These are phyloP conservation scores for Macrophya alboannulata DNA, from an alignment of 2,888 invertebrate genomes.

Conservation along the genomic window DNA sequence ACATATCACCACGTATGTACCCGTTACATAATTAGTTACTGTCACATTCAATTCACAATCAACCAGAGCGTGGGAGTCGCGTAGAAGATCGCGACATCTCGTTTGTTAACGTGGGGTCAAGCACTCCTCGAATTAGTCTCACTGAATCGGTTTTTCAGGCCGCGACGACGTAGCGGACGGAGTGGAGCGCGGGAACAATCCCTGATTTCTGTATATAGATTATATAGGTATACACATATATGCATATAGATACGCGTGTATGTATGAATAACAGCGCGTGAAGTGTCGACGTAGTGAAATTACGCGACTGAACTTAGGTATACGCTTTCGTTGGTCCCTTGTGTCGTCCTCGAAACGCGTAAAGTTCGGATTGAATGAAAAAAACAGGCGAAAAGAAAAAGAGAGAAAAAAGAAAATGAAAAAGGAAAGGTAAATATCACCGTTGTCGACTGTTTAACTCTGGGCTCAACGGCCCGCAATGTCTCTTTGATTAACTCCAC, in stretches of 20 bases:
- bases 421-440: constrained; percentile 9
- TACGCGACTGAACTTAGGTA: neutral
- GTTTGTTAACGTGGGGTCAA: constrained; percentile 32
- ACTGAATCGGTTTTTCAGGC: constrained; percentile 36
- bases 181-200: constrained; percentile 19
- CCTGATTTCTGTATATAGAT: neutral
- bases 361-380: constrained; percentile 28
- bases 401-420: neutral
- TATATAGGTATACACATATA: neutral
- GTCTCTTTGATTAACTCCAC: constrained; percentile 53
- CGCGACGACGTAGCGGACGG: neutral
- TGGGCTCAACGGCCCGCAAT: constrained; percentile 22
- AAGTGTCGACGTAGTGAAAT: constrained; percentile 6
- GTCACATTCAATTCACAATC: constrained; percentile 50
- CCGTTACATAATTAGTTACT: constrained; percentile 45
- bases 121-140: constrained; percentile 41
- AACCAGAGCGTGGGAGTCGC: constrained; percentile 48
- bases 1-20: neutral
- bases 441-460: constrained; percentile 17
- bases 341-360: neutral
- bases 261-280: constrained; percentile 16
- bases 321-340: neutral
- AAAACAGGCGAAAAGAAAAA: neutral
- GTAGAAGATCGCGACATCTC: constrained; percentile 39
- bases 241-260: neutral